Conservation (phyloP, 2,888 invertebrate species). For the Monopis laevigella region DNA sequence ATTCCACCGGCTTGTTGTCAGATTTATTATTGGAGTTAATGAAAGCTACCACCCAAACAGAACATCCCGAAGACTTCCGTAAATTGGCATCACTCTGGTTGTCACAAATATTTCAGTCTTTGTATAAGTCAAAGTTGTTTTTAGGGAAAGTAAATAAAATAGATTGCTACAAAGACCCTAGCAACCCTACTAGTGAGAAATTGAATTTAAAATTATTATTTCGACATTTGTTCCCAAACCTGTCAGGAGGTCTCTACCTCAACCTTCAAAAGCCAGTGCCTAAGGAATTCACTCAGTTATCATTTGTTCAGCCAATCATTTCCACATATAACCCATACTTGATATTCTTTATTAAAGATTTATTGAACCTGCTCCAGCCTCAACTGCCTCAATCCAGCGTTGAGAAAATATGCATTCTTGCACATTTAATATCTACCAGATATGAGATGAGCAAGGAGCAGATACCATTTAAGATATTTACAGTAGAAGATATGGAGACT, state of each 20-base stretch:
- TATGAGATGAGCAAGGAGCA: too few species aligned
- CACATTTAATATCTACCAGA: constrained; percentile 39
- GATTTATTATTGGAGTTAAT: constrained; percentile 52
- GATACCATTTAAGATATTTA: constrained; percentile 53
- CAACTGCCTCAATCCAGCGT: constrained; percentile 29
- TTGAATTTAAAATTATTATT: constrained; percentile 39
- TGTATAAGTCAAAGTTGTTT: constrained; percentile 44
- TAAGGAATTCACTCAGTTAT: constrained; percentile 35
- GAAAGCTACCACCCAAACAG: too few species aligned
- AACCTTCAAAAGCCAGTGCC: constrained; percentile 44
- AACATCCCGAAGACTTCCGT: too few species aligned
- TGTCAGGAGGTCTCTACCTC: constrained; percentile 32
- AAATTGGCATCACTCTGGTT: constrained; percentile 63
- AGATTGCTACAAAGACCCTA: constrained; percentile 9
- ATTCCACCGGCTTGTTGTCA: constrained; percentile 56
- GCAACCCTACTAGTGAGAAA: constrained; percentile 24
- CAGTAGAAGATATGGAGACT: constrained; percentile 45
- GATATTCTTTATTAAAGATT: constrained; percentile 38
- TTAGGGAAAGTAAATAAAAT: constrained; percentile 33
- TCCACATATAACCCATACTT: constrained; percentile 46
- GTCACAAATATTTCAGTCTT: constrained; percentile 50
- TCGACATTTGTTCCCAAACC: constrained; percentile 49
- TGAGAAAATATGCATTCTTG: constrained; percentile 35
- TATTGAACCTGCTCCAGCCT: constrained; percentile 40
- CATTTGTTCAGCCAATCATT: constrained; percentile 44